Conservation (phyloP, 2,888 invertebrate species). For the Pogonocherus hispidulus region DNA sequence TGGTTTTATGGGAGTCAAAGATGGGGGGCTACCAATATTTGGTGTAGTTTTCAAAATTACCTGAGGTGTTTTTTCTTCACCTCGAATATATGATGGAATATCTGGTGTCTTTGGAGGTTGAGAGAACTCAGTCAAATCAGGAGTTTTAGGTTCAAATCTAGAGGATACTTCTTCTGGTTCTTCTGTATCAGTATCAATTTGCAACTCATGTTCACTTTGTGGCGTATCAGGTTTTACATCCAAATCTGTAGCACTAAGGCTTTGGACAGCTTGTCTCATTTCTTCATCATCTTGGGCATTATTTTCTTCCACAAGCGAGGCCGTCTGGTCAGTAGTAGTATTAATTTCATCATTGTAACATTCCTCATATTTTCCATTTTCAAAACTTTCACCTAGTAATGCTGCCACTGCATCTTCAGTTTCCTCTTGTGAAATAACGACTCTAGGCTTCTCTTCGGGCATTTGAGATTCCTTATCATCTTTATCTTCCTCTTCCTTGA, state of each 20-base stretch:
- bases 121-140: slow-evolving; percentile 57
- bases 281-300: slow-evolving; percentile 89
- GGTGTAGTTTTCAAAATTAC: slow-evolving; percentile 55
- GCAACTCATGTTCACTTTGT: slow-evolving; percentile 85
- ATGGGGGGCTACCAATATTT: slow-evolving; percentile 64
- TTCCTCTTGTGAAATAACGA: slow-evolving; percentile 91
- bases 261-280: slow-evolving; percentile 87
- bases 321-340: slow-evolving; percentile 67
- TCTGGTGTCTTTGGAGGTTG: slow-evolving; percentile 70
- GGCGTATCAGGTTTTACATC: slow-evolving; percentile 88
- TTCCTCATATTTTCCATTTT: slow-evolving; percentile 74
- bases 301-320: slow-evolving; percentile 74
- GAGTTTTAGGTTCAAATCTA: slow-evolving; percentile 68
- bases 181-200: slow-evolving; percentile 90
- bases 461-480: slow-evolving; percentile 65
- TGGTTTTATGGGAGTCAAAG: slow-evolving; percentile 64
- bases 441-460: slow-evolving; percentile 83
- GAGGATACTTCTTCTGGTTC: slow-evolving; percentile 75
- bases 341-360: slow-evolving; percentile 70
- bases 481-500: slow-evolving; percentile 57
- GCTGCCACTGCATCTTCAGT: slow-evolving; percentile 94
- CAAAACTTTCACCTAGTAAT: slow-evolving; percentile 87
- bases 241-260: slow-evolving; percentile 78
- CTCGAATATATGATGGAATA: slow-evolving; percentile 70
- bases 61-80: slow-evolving; percentile 54